Evolutionary conservation across 1,140 invertebrate genomes (phyloP).

Genomic region (Monomorium pharaonis): DNA sequence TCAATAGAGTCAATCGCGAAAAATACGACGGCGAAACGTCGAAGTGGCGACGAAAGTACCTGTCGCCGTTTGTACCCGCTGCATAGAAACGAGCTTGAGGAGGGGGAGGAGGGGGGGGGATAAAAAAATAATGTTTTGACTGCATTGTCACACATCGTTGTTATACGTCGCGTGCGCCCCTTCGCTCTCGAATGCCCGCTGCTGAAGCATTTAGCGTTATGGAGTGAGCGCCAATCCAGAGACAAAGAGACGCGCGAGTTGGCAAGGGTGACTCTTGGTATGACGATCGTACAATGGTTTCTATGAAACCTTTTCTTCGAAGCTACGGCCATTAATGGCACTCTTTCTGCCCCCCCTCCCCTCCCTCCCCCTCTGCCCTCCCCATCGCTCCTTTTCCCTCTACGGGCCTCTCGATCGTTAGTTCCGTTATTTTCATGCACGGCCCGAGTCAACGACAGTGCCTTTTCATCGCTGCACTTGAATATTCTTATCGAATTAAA

Average conservation of each 20-base stretch:
- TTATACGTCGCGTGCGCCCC: slow-evolving; percentile 52
- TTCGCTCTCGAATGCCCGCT: slow-evolving; percentile 43
- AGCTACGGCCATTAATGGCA: slow-evolving; percentile 67
- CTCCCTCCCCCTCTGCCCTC: too few species aligned
- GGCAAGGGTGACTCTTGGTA: slow-evolving; percentile 73
- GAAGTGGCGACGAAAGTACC: slow-evolving; percentile 59
- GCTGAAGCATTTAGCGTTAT: slow-evolving; percentile 66
- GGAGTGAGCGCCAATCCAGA: slow-evolving; percentile 69
- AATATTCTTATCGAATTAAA: slow-evolving; percentile 67
- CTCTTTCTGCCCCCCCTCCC: slow-evolving; percentile 15
- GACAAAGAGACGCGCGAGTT: slow-evolving; percentile 71
- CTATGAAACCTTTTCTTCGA: slow-evolving; percentile 71
- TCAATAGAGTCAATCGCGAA: slow-evolving; percentile 13
- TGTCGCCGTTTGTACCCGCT: slow-evolving; percentile 12
- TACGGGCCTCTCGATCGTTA: slow-evolving; percentile 50
- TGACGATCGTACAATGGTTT: slow-evolving; percentile 74
- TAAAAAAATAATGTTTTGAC: slow-evolving; percentile 69
- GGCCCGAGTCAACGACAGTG: slow-evolving; percentile 54
- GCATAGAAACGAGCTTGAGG: slow-evolving; percentile 5
- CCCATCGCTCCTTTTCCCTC: not conserved
- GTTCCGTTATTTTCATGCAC: slow-evolving; percentile 66
- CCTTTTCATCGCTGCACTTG: slow-evolving; percentile 59
- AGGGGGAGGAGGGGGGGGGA: not conserved
- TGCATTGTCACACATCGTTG: slow-evolving; percentile 61
- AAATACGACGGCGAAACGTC: slow-evolving; percentile 23